phyloP scores from a whole-genome alignment of 2,113 vertebrate species.

The Probosciger aterrimus region DNA sequence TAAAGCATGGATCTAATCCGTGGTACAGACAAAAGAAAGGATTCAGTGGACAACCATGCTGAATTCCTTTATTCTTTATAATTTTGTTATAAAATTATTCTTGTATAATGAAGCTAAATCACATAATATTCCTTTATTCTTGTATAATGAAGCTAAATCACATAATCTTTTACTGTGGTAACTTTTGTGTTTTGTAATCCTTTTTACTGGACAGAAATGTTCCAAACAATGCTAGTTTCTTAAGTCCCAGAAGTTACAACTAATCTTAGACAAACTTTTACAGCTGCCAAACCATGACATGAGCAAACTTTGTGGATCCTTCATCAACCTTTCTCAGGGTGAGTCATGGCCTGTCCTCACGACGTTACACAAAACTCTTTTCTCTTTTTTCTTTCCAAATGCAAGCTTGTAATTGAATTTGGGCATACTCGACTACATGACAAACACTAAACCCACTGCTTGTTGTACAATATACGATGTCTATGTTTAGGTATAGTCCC shows the following conservation, averaged over 20 bases:
- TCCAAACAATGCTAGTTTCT: background rate
- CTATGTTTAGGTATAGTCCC: background rate
- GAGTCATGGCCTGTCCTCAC: background rate
- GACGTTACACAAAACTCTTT: background rate
- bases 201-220: background rate
- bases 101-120: background rate
- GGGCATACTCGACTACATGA: background rate
- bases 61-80: background rate
- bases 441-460: background rate
- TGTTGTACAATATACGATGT: background rate
- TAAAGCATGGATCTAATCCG: background rate
- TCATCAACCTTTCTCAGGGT: background rate
- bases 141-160: background rate
- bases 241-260: background rate
- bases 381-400: background rate
- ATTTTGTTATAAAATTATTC: no score
- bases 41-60: background rate
- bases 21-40: background rate
- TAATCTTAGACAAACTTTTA: background rate
- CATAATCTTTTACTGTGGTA: background rate
- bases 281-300: background rate
- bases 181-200: background rate
- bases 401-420: background rate
- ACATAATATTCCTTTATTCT: background rate
- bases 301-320: background rate